These are phyloP conservation scores for Oostethus manadensis DNA, from an alignment of 2,113 vertebrate species.

Conservation along the genomic window DNA sequence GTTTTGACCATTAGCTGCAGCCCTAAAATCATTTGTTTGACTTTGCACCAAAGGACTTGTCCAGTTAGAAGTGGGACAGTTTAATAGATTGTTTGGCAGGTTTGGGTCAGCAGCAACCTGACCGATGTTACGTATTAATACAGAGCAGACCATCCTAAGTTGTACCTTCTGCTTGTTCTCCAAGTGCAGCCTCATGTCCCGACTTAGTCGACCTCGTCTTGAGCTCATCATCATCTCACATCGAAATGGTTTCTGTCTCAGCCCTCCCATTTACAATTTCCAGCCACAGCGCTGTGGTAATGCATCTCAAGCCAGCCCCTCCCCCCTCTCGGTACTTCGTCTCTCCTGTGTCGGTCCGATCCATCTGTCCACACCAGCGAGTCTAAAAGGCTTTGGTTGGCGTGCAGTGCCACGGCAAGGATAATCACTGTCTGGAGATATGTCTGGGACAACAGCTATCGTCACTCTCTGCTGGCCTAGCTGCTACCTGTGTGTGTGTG, in stretches of 20 bases:
- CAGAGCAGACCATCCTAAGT: too few species aligned
- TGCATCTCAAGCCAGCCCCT: slow-evolving; percentile 37
- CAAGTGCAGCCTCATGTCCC: too few species aligned
- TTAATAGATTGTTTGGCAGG: too few species aligned
- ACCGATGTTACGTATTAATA: too few species aligned
- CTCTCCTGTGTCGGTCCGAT: slow-evolving; percentile 13
- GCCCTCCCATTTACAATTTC: slow-evolving; percentile 31
- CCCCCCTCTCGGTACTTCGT: slow-evolving; percentile 2
- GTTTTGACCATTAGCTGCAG: too few species aligned
- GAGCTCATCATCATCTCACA: slow-evolving; percentile 30
- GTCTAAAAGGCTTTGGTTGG: slow-evolving; percentile 54
- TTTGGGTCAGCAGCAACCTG: too few species aligned
- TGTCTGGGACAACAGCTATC: slow-evolving; percentile 57
- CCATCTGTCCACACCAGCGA: slow-evolving; percentile 55
- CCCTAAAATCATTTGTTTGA: too few species aligned
- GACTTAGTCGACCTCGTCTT: slow-evolving; percentile 24
- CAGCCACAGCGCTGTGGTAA: slow-evolving; percentile 43
- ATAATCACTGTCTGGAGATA: slow-evolving; percentile 68
- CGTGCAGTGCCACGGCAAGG: slow-evolving; percentile 56
- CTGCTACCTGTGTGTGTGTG: slow-evolving; percentile 27
- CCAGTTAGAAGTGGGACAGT: too few species aligned
- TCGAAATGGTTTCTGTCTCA: slow-evolving; percentile 38
- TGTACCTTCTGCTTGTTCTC: too few species aligned
- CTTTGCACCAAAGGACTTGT: too few species aligned
- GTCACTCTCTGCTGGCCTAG: slow-evolving; percentile 50